Conservation (phyloP, 2,888 invertebrate species). For the Conus canariensis region DNA sequence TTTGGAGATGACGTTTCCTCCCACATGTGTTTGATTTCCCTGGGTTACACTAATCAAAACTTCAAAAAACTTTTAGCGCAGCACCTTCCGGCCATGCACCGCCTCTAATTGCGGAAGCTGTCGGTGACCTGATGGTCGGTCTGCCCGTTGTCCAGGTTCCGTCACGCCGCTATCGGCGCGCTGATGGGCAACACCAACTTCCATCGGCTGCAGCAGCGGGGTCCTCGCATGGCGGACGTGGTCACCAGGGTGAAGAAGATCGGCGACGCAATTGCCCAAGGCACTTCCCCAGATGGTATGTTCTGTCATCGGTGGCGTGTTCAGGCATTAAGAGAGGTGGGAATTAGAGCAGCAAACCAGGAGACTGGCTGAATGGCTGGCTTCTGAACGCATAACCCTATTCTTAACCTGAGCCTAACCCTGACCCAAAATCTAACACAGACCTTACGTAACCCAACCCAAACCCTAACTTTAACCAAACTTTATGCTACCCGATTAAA, state of each 20-base stretch:
- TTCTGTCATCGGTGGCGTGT: background rate
- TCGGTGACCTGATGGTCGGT: too few species aligned
- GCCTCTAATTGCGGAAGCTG: too few species aligned
- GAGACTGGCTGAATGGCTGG: background rate
- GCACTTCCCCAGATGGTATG: slow-evolving; percentile 62
- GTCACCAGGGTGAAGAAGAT: slow-evolving; percentile 59
- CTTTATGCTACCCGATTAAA: too few species aligned
- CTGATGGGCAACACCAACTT: slow-evolving; percentile 62
- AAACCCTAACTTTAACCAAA: too few species aligned
- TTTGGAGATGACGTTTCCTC: too few species aligned
- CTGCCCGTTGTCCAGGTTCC: slow-evolving; percentile 61
- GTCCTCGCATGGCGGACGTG: slow-evolving; percentile 59
- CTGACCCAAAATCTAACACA: too few species aligned
- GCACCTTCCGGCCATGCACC: too few species aligned
- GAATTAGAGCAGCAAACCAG: background rate
- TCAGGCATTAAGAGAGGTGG: background rate
- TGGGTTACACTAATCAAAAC: too few species aligned
- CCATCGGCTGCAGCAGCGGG: slow-evolving; percentile 29
- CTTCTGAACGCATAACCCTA: background rate
- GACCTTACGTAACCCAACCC: too few species aligned
- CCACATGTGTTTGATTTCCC: too few species aligned
- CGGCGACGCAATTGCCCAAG: slow-evolving; percentile 56
- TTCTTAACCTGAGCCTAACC: too few species aligned
- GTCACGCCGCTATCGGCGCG: slow-evolving; percentile 73
- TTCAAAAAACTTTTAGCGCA: too few species aligned